Conservation (phyloP, 2,888 invertebrate species). For the Torymus texanus region DNA sequence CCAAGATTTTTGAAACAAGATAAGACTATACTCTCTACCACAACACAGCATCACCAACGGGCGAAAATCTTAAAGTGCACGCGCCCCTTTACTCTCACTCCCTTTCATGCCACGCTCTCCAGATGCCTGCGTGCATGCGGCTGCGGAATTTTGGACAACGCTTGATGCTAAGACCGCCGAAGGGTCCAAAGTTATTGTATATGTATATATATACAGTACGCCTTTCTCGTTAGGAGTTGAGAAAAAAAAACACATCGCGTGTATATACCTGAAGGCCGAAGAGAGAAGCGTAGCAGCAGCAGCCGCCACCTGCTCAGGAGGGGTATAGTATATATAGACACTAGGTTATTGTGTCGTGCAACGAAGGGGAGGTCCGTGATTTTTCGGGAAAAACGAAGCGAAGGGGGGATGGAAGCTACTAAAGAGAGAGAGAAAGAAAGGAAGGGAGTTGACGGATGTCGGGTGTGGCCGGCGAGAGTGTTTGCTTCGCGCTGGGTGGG, state of each 20-base stretch:
- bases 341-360: background rate
- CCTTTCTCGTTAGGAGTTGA: slow-evolving; percentile 8
- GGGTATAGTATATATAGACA: too few species aligned
- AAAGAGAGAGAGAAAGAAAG: background rate
- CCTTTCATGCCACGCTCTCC: slow-evolving; percentile 16
- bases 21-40: background rate
- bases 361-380: background rate
- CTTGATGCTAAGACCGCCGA: too few species aligned
- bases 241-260: slow-evolving; percentile 2
- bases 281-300: too few species aligned
- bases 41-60: too few species aligned
- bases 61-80: background rate
- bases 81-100: background rate
- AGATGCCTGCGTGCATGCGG: background rate
- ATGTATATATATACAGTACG: background rate
- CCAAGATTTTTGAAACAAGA: slow-evolving; percentile 27
- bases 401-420: too few species aligned
- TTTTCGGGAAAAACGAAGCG: slow-evolving; percentile 24
- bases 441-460: slow-evolving; percentile 1
- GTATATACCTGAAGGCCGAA: background rate
- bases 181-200: too few species aligned
- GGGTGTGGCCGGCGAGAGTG: background rate
- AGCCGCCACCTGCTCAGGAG: too few species aligned
- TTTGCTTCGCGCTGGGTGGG: background rate
- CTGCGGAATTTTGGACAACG: background rate